Base-by-base conservation (phyloP, 1,140 invertebrate species). In the Diprion similis region DNA sequence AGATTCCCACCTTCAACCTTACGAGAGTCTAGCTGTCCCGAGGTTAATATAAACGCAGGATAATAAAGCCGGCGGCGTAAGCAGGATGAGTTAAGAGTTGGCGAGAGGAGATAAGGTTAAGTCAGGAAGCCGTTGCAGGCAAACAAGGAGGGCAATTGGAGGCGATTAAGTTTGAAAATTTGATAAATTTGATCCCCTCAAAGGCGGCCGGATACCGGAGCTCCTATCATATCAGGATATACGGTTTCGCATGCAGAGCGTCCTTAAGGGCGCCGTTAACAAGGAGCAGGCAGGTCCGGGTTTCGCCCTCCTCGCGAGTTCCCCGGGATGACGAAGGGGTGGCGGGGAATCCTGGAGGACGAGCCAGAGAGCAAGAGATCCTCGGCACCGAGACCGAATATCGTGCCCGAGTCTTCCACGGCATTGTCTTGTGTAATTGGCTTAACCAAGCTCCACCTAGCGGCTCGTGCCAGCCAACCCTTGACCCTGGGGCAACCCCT, bases 221-320 rank as follows among this genome's bases (percentile, higher is more conserved):
- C 51, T 37, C 24, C 11, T 59, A 59, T 59, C 51, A 59, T 59
- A 59, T 15, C 51, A 13, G 51, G 51, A 59, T 59, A 17, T 59
- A 59, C n/a, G 9, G 51, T 17, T 17, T 17, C 51, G 51, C 51
- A 59, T 59, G 51, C 51, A 59, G 24, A 6, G 24, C 1, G 24
- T 8, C 66, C 66, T 68, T 68, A 45, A 68, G 66, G 66, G 66
- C 37, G 4, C 66, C 66, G 66, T 68, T 68, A 68, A 68, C 66
- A 45, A 68, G 66, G 15, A 68, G 18, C 10, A 68, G 15, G 15
- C 66, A 68, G 66, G 15, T 4, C 18, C 18, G 17, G 7, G 66
- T 68, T 19, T 68, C 11, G 7, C 15, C 66, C 24, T 6, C 24
- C 24, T 68, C 18, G 17, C 13, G 15, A 68, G 66, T 68, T 68